Percentiles rank a stretch among this genome's conserved stretches.
These are phyloP conservation scores for Bungarus multicinctus DNA, from an alignment of 2,113 vertebrate genomes.

Conservation along the genomic window DNA sequence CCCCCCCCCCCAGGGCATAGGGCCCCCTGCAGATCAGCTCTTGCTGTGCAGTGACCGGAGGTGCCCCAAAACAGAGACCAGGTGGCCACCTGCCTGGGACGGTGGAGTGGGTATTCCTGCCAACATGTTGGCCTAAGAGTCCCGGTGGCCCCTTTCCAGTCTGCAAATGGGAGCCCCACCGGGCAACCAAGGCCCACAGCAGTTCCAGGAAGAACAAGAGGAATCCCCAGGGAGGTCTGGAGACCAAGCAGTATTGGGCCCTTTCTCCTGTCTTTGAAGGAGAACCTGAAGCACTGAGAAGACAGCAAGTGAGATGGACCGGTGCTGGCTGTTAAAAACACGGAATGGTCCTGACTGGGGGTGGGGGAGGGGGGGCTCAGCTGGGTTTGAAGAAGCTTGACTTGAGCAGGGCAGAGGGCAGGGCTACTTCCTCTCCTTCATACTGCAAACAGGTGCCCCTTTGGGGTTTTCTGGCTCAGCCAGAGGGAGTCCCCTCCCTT, in stretches of 20 bases:
- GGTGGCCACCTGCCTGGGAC: too few species aligned
- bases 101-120: too few species aligned
- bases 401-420: background rate
- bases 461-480: background rate
- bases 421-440: background rate
- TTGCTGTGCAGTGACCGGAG: rapidly evolving
- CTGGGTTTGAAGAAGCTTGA: background rate
- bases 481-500: background rate
- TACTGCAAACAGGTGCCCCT: background rate
- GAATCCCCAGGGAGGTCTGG: background rate
- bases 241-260: background rate
- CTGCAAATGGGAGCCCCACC: background rate
- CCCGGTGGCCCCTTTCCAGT: background rate
- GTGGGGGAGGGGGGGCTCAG: background rate
- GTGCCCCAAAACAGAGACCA: background rate
- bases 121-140: background rate
- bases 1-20: background rate
- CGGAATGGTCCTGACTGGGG: background rate
- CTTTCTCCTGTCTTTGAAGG: background rate
- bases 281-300: background rate
- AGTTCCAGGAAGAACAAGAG: background rate
- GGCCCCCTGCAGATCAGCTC: background rate
- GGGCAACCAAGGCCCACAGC: background rate
- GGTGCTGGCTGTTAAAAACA: background rate
- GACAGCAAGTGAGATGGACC: background rate